Base-by-base conservation (phyloP, 92 coral and sea anemone species). In the Palythoa caribaeorum region DNA sequence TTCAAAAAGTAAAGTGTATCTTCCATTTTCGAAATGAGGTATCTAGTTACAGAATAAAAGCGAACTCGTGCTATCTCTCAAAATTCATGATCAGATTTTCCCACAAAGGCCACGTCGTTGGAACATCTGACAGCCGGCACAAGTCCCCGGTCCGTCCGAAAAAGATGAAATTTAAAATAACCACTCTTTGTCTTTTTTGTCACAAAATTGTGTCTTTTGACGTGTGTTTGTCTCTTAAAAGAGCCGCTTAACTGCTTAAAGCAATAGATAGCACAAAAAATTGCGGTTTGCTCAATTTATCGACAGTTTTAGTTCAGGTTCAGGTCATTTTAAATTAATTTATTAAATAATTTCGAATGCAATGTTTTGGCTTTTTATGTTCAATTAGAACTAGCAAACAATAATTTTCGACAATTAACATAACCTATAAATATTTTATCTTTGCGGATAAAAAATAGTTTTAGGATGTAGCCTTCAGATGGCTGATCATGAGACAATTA, bases 331-430 rank as follows among this genome's bases (percentile, higher is more conserved):
- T 70, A 13, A 13, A 11, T 59, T 59, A 3, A 2, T 12, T 36
- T 2, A 70, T 9, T 9, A 9, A 17, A 7, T 6, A 12, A 1
- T 69, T 69, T 69, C 28, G 13, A 5, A 35, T 69, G 39, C 39
- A n/a, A 35, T 70, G 47, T 70, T 70, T 35, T 70, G 48, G 75
- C 75, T 70, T 70, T 70, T 70, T 10, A 35, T 7, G 75, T 2
- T 70, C 75, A 70, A 38, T 70, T 70, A 70, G 47, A 35, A 36
- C 75, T 35, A 14, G 44, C 47, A 70, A 70, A 70, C 75, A 36
- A 70, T 38, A 68, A 28, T 70, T 37, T 38, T 8, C 1, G 38
- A 35, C 14, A 8, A 11, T 35, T 70, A 9, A 70, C 17, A 35
- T 35, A 70, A 68, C 39, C 15, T 68, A 28, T 68, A 38, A 70